Evolutionary conservation across 2,113 vertebrate species (phyloP).

Genomic region (Myiozetetes cayanensis): DNA sequence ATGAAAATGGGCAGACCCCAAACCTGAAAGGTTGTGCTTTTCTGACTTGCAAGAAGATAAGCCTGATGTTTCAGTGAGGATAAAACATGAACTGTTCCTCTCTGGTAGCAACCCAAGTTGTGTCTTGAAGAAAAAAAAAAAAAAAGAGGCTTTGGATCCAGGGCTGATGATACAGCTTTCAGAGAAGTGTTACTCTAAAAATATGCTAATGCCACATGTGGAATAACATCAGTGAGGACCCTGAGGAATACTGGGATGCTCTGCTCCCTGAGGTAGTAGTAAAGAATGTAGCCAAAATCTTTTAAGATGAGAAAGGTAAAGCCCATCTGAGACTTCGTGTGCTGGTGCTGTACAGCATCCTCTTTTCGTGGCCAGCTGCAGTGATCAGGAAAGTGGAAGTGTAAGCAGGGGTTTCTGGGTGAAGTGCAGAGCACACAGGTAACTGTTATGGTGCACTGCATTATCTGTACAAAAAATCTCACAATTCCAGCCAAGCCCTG

Average conservation of each 20-base stretch:
- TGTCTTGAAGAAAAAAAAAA: not conserved
- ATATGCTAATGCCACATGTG: accelerated
- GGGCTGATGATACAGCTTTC: not conserved
- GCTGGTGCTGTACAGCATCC: not conserved
- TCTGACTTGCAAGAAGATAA: not conserved
- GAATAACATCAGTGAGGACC: not conserved
- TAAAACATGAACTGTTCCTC: not conserved
- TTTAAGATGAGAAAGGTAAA: not conserved
- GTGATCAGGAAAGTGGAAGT: not conserved
- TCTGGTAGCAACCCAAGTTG: not conserved
- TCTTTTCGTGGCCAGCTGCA: not conserved
- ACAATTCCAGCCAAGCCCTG: not conserved
- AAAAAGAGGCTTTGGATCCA: not conserved
- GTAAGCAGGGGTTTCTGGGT: not conserved
- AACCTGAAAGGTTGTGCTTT: not conserved
- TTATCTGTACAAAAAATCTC: not conserved
- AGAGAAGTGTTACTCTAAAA: not conserved
- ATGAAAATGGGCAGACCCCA: not conserved
- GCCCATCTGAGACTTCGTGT: not conserved
- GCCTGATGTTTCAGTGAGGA: not conserved
- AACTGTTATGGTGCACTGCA: not conserved
- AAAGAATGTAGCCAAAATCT: not conserved
- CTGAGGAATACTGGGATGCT: not conserved
- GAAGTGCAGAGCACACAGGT: not conserved
- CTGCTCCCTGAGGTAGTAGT: not conserved